These are phyloP conservation scores for Coptodon bakossiorum DNA, from an alignment of 2,113 vertebrate genomes.

Conservation along the genomic window DNA sequence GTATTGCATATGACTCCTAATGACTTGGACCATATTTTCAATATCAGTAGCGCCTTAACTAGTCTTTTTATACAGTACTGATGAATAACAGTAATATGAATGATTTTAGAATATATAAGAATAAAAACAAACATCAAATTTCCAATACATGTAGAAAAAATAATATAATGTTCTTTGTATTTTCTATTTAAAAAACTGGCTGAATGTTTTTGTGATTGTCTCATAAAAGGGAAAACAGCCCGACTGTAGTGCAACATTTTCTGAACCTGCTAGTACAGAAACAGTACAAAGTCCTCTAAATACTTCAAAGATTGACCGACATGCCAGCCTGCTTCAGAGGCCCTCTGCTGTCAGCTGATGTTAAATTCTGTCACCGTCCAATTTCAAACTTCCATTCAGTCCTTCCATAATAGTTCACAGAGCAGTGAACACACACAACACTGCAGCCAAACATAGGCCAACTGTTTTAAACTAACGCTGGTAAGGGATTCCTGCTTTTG, in stretches of 20 bases:
- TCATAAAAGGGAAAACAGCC: not conserved
- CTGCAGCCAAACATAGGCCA: not conserved
- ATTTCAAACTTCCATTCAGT: not conserved
- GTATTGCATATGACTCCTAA: not conserved
- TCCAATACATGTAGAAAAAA: not conserved
- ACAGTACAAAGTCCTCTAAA: not conserved
- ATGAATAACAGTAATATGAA: not conserved
- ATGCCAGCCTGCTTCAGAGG: not conserved
- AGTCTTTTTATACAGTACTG: not conserved
- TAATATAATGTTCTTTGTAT: not conserved
- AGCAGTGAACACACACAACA: not conserved
- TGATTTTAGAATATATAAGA: not conserved
- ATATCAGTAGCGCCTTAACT: not conserved
- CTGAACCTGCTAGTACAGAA: not conserved
- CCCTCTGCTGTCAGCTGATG: not conserved
- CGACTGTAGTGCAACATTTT: not conserved
- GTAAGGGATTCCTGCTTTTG: conserved; percentile 10
- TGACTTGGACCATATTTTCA: not conserved
- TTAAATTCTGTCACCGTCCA: not conserved
- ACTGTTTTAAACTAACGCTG: not conserved
- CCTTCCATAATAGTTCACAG: not conserved
- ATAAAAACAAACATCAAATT: not conserved
- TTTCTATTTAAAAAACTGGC: not conserved
- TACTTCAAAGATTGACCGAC: not conserved
- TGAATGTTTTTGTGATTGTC: not conserved